Conservation (phyloP, 2,888 invertebrate genomes). For the Phyllotreta cruciferae region DNA sequence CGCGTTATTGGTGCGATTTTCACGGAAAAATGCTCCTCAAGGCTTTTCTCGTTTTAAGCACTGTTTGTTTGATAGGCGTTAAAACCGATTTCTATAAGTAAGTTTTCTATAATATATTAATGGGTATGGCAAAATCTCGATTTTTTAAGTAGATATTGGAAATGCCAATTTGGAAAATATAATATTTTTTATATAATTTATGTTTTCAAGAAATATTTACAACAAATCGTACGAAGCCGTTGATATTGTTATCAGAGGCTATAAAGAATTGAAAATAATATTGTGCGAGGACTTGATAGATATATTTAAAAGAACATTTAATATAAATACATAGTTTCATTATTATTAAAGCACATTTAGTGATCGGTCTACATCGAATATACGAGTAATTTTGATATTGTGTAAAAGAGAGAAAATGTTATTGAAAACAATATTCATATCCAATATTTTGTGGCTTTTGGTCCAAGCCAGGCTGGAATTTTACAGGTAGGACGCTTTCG, state of each 20-base stretch:
- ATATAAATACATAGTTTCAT: no score
- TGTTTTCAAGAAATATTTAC: no score
- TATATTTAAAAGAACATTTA: no score
- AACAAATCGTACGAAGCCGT: no score
- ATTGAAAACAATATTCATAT: conserved; percentile 30
- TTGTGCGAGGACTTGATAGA: no score
- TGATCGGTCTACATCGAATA: no score
- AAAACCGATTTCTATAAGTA: conserved; percentile 46
- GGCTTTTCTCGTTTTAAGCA: conserved; percentile 41
- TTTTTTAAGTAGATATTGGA: background rate
- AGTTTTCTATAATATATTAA: conserved; percentile 19
- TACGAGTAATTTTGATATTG: no score
- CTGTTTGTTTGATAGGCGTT: conserved; percentile 42
- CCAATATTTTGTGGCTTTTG: conserved; percentile 28
- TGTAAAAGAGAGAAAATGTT: conserved; percentile 29
- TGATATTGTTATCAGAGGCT: no score
- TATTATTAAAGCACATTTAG: no score
- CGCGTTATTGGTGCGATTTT: conserved; percentile 6
- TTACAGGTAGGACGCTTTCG: conserved; percentile 28
- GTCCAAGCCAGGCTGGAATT: conserved; percentile 28
- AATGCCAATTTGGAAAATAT: no score
- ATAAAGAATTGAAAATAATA: no score
- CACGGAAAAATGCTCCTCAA: conserved; percentile 40
- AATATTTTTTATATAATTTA: no score
- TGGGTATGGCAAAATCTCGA: background rate